Percentiles rank a stretch among this genome's conserved stretches.
Evolutionary conservation across 2,888 invertebrate genomes (phyloP).

Genomic region (Coelinius sp.): DNA sequence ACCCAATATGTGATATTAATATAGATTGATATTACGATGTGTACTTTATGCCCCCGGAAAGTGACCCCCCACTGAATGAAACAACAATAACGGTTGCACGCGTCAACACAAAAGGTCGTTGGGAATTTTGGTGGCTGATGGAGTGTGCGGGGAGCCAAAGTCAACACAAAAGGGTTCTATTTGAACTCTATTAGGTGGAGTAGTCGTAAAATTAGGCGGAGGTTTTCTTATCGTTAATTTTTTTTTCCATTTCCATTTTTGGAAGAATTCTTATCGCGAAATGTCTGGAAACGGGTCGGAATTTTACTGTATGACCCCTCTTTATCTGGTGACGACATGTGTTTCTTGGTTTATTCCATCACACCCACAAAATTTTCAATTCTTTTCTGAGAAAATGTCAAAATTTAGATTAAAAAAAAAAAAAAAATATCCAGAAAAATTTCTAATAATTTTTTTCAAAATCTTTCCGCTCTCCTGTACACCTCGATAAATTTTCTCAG

Average conservation of each 20-base stretch:
- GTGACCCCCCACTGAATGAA: constrained; percentile 15
- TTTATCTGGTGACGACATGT: neutral
- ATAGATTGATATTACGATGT: constrained; percentile 22
- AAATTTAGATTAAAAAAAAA: no score
- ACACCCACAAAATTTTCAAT: neutral
- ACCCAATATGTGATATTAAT: constrained; percentile 1
- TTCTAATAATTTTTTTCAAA: no score
- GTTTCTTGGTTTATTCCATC: neutral
- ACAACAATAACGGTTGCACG: constrained; percentile 10
- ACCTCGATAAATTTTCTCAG: neutral
- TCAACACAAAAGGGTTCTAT: constrained; percentile 1
- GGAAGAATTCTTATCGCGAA: neutral
- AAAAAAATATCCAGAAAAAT: no score
- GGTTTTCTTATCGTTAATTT: neutral
- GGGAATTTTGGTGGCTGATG: neutral
- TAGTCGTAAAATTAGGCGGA: neutral
- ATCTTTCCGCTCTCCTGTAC: neutral
- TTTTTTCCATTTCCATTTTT: neutral
- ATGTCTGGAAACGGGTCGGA: neutral
- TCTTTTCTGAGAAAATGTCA: neutral
- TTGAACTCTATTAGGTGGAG: constrained; percentile 7
- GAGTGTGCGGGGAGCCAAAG: neutral
- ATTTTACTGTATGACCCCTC: no score
- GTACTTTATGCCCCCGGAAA: neutral
- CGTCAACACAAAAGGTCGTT: neutral